Conservation (phyloP, 2,113 vertebrate species). For the Lepidiolamprologus cunningtoni region DNA sequence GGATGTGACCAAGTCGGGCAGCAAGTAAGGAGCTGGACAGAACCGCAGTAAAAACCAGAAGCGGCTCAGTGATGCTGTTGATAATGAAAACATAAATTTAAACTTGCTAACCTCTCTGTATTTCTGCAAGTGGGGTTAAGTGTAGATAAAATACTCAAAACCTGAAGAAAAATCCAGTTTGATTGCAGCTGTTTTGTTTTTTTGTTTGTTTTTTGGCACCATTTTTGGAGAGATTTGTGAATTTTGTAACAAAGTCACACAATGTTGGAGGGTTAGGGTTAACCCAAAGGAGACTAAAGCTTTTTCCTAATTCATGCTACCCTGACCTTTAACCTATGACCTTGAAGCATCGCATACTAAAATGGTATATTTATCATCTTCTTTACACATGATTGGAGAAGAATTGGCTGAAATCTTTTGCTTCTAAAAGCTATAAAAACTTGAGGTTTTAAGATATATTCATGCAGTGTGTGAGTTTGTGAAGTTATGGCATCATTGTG, state of each 20-base stretch:
- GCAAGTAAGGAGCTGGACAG: not conserved
- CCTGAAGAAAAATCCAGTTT: not conserved
- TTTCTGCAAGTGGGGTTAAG: not conserved
- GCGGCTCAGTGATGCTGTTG: not conserved
- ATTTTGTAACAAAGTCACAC: not conserved
- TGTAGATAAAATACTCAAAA: not conserved
- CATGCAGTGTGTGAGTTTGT: not conserved
- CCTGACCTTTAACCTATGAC: not conserved
- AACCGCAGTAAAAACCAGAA: not conserved
- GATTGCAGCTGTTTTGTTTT: not conserved
- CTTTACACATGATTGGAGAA: not conserved
- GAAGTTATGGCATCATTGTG: not conserved
- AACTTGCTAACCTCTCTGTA: not conserved
- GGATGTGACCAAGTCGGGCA: conserved; percentile 27
- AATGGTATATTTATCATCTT: not conserved
- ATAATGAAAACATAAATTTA: conserved; percentile 7
- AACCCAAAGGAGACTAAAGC: not conserved
- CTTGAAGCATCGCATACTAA: not conserved
- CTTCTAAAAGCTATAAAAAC: not conserved
- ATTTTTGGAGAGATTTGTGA: not conserved
- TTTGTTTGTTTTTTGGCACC: not conserved
- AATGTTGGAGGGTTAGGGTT: not conserved
- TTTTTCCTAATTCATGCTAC: not conserved
- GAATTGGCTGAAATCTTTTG: not conserved
- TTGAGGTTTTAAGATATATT: not conserved